Conservation (phyloP, 2,113 vertebrate species). For the Percopsis transmontana region DNA sequence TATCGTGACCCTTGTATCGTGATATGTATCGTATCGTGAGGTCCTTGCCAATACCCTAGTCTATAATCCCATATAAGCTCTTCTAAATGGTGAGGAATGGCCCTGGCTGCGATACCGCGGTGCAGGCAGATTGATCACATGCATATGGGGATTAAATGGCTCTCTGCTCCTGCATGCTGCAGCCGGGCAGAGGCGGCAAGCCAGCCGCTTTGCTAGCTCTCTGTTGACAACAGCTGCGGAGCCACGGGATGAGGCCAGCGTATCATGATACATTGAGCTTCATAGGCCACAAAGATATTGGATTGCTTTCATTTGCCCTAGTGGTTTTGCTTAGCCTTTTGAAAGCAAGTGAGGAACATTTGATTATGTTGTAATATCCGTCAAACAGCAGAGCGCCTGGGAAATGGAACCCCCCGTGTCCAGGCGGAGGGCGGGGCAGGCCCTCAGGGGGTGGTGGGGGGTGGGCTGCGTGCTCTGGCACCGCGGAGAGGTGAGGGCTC, state of each 20-base stretch:
- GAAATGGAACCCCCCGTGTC: not conserved
- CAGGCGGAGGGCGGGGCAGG: not conserved
- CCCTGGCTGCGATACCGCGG: slow-evolving; percentile 67
- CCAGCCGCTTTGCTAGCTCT: slow-evolving; percentile 25
- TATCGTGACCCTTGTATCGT: too few relatives aligned
- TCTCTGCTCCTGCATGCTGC: slow-evolving; percentile 58
- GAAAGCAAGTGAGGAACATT: not conserved
- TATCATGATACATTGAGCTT: slow-evolving; percentile 8
- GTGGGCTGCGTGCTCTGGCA: too few relatives aligned
- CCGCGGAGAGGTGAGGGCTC: not conserved
- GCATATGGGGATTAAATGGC: slow-evolving; percentile 74
- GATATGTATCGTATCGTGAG: too few relatives aligned
- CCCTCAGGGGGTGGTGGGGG: not conserved
- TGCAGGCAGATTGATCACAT: slow-evolving; percentile 72
- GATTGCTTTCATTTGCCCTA: slow-evolving; percentile 7
- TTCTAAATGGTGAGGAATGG: slow-evolving; percentile 76
- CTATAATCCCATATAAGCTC: slow-evolving; percentile 68
- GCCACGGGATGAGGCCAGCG: slow-evolving; percentile 18
- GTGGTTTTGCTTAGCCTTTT: slow-evolving; percentile 5
- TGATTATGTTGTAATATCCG: not conserved
- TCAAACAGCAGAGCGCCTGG: not conserved
- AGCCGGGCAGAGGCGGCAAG: slow-evolving; percentile 53
- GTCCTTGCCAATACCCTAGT: too few relatives aligned
- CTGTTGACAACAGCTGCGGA: slow-evolving; percentile 28
- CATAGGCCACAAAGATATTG: not conserved